A percentile compares a stretch with the other conserved stretches of the same genome.
Evolutionary conservation across 1,140 invertebrate genomes (phyloP).

Genomic region (Trigoniulus corallinus): DNA sequence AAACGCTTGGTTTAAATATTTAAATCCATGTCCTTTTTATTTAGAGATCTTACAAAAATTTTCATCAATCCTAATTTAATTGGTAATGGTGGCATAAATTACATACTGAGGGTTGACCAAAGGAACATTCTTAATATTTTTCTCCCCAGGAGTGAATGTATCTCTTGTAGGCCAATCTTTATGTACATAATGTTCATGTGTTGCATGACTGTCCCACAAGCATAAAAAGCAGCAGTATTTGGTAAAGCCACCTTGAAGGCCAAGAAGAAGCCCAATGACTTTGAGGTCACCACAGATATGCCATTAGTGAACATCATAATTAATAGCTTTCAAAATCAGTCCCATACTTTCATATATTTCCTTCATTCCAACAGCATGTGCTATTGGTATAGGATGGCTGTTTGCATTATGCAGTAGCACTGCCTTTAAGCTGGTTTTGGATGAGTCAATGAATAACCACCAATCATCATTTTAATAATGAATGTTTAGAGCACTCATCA

Average conservation of each 20-base stretch:
- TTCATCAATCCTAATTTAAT: constrained; percentile 25
- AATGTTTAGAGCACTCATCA: too few relatives aligned
- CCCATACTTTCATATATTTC: constrained; percentile 3
- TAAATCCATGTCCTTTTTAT: constrained; percentile 19
- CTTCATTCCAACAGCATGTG: constrained; percentile 8
- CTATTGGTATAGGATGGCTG: constrained; percentile 1
- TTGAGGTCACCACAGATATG: constrained; percentile 11
- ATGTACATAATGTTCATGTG: too few relatives aligned
- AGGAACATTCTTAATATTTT: constrained; percentile 17
- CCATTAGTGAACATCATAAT: not conserved
- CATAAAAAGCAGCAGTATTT: too few relatives aligned
- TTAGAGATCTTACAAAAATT: constrained; percentile 20
- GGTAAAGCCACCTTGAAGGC: constrained; percentile 10
- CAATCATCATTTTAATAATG: too few relatives aligned
- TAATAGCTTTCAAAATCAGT: constrained; percentile 1
- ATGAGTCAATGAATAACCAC: constrained; percentile 14
- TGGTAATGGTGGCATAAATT: constrained; percentile 23
- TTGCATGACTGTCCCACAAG: too few relatives aligned
- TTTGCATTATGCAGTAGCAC: constrained; percentile 15
- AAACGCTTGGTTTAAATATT: constrained; percentile 18
- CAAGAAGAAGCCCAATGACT: constrained; percentile 10
- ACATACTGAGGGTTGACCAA: too few relatives aligned
- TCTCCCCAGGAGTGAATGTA: constrained; percentile 10
- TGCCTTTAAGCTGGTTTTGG: constrained; percentile 13
- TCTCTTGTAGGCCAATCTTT: constrained; percentile 4